Evolutionary conservation across 2,113 vertebrate genomes (phyloP), one percentile per base, ranked within the genome.

Genomic region (Oplegnathus fasciatus): DNA sequence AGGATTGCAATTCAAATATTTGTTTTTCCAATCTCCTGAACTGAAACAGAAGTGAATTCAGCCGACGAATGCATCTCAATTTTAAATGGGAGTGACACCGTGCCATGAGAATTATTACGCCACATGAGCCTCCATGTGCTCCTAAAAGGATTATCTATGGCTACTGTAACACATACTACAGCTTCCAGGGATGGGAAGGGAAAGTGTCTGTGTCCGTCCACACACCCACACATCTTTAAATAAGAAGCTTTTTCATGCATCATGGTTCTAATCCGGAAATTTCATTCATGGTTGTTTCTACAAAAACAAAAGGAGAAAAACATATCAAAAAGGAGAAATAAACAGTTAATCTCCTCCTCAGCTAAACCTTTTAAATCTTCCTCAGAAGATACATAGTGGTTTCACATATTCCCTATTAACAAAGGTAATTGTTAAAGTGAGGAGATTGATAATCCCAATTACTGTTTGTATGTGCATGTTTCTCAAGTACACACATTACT

Each of bases 141-240:
- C 3, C 46, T 81, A 75, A 88, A 72, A 67, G 76, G 86, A 88
- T 88, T 84, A 84, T 79, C 82, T 44, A 28, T 18, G 78, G 55
- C 64, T 62, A 78, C 67, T 67, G 80, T 57, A 81, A 72, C 68
- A 83, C 74, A 78, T 46, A 37, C 69, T 13, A 66, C 28, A 60
- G 75, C 75, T 70, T 60, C 70, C 60, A 65, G 40, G 57, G 40
- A 76, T 4, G 20, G 22, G 26, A 58, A 37, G 54, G 20, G 15
- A 40, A 26, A 17, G 68, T 48, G 48, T 65, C 42, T 26, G 30
- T 37, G 57, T 67, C n/a, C 57, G 14, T 84, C 50, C 22, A 48
- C n/a, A 61, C n/a, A 57, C 34, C 34, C 28, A 22, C 68, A 44
- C 50, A 11, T 34, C 8, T 65, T 80, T 75, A 62, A 84, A 86